Evolutionary conservation across 2,888 invertebrate genomes (phyloP), one percentile per base, ranked within the genome.

Genomic region (Pyrrhia umbra): DNA sequence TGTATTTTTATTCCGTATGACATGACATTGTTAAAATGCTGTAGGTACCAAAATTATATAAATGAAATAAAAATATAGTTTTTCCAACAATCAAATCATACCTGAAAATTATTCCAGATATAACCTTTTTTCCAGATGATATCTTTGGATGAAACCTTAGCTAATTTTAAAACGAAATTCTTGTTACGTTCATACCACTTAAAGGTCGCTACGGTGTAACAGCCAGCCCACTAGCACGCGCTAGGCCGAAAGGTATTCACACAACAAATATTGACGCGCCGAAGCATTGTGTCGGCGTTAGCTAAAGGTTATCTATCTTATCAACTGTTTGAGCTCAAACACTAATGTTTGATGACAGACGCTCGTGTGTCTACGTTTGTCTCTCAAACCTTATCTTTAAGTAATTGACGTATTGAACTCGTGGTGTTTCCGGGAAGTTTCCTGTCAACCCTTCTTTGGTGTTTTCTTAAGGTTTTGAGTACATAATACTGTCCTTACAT

Each of bases 271-370:
- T 94, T 94, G 87, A 92, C 92, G 79, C 80, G 81, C 84, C 86
- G 86, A 79, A 81, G 88, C 90, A 94, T 94, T 94, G 94, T 94
- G 94, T 90, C 94, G 94, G 94, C 92, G 84, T 88, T 82, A 87
- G 86, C 89, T 87, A 94, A 93, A 93, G 92, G 90, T 90, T 91
- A 93, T 92, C 94, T 91, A 93, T 92, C 94, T 95, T 94, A 95
- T 95, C 94, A 92, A 85, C 80, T 93, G 88, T 94, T 94, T 94
- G 92, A 87, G 85, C 85, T 81, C 90, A 93, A 92, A 94, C 90
- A 93, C 80, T 83, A 79, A 77, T 92, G 88, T 92, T 92, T 92
- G 90, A 88, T 87, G 92, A 92, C 90, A 89, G 92, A 93, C 94
- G 92, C 93, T 90, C 85, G 90, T 80, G 84, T 90, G 94, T 93